phyloP scores from a whole-genome alignment of 2,113 vertebrate genomes.

The Notothenia coriiceps region DNA sequence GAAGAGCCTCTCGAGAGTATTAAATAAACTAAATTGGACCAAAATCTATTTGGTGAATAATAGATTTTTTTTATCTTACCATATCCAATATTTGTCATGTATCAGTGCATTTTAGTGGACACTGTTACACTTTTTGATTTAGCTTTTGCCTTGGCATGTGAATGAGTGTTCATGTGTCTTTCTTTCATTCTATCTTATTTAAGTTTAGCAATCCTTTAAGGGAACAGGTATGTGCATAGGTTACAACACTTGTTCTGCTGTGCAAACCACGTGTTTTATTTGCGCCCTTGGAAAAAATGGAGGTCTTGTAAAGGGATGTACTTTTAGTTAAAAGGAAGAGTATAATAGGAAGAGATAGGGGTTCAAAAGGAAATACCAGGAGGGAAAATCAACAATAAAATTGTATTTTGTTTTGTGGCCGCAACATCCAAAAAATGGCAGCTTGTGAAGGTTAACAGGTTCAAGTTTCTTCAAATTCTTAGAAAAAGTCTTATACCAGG shows the following conservation, averaged over 20 bases:
- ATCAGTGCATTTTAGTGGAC: not conserved
- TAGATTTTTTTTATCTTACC: not conserved
- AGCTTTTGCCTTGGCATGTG: too few relatives aligned
- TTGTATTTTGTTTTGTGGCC: not conserved
- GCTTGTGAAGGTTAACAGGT: not conserved
- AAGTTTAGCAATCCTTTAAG: slow-evolving; percentile 3
- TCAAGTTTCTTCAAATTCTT: not conserved
- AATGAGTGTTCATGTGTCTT: not conserved
- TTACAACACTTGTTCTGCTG: not conserved
- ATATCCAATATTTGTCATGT: not conserved
- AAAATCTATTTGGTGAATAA: not conserved
- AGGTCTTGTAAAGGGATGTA: not conserved
- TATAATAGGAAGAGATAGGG: not conserved
- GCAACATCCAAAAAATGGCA: not conserved
- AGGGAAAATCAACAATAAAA: not conserved
- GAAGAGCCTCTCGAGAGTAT: not conserved
- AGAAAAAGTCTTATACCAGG: not conserved
- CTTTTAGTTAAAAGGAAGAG: not conserved
- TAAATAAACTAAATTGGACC: not conserved
- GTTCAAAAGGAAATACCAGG: not conserved
- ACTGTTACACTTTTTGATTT: not conserved
- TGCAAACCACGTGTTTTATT: not conserved
- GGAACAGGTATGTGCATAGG: not conserved
- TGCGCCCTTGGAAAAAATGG: slow-evolving; percentile 3
- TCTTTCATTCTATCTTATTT: not conserved